Evolutionary conservation across 1,140 invertebrate genomes (phyloP).

Genomic region (Achatina immaculata): DNA sequence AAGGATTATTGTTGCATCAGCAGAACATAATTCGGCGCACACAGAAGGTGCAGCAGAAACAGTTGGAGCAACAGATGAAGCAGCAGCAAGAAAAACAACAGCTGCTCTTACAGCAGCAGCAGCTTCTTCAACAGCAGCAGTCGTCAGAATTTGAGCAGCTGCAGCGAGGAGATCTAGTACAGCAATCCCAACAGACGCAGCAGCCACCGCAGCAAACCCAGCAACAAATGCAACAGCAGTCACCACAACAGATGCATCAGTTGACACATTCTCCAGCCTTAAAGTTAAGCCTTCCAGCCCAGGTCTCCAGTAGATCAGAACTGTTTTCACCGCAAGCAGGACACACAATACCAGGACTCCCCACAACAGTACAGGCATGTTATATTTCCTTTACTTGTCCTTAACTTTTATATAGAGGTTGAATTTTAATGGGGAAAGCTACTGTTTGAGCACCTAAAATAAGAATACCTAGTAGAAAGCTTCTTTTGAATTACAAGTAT

Average conservation of each 20-base stretch:
- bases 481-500: too few relatives aligned
- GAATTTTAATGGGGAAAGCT: too few relatives aligned
- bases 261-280: not conserved
- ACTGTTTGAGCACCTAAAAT: too few relatives aligned
- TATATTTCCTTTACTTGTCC: not conserved
- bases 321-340: not conserved
- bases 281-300: not conserved
- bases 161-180: not conserved
- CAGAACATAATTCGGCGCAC: constrained; percentile 25
- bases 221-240: not conserved
- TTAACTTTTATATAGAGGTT: too few relatives aligned
- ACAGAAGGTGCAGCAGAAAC: constrained; percentile 17
- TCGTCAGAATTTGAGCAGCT: not conserved
- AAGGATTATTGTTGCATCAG: constrained; percentile 25
- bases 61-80: constrained; percentile 8
- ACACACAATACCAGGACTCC: not conserved
- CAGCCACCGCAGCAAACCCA: not conserved
- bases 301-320: not conserved
- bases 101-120: constrained; percentile 6
- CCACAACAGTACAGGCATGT: constrained; percentile 22
- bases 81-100: constrained; percentile 14
- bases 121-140: constrained; percentile 7
- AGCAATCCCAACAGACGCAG: constrained; percentile 28
- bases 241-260: not conserved
- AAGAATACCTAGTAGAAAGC: too few relatives aligned